Evolutionary conservation across 2,113 vertebrate genomes (phyloP).

Genomic region (Ursus arctos): DNA sequence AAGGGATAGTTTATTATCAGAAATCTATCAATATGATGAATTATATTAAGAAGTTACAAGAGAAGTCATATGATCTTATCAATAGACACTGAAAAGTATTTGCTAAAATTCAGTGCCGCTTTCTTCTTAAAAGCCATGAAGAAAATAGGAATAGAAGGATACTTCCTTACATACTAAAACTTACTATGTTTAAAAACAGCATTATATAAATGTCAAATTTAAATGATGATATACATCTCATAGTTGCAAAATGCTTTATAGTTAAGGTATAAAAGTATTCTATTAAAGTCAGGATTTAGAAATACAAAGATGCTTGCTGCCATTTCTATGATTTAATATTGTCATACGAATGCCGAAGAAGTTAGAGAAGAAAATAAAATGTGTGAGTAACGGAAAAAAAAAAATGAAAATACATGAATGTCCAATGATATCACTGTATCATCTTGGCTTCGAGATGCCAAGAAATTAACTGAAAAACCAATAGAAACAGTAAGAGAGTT

Average conservation of each 20-base stretch:
- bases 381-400: not conserved
- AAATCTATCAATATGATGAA: not conserved
- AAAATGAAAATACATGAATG: not conserved
- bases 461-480: constrained; percentile 24
- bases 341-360: not conserved
- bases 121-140: not conserved
- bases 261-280: not conserved
- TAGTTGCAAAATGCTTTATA: not conserved
- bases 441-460: not conserved
- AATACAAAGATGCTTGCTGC: not conserved
- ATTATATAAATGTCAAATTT: not conserved
- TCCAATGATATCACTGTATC: not conserved
- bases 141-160: not conserved
- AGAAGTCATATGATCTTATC: not conserved
- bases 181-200: not conserved
- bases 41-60: not conserved
- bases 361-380: not conserved
- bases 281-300: not conserved
- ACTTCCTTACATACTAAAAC: not conserved
- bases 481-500: not conserved
- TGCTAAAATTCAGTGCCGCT: not conserved
- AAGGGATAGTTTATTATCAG: not conserved
- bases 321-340: constrained; percentile 12
- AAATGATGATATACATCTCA: not conserved
- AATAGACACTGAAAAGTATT: not conserved